Conservation (phyloP, 2,113 vertebrate genomes). For the Rallus limicola region DNA sequence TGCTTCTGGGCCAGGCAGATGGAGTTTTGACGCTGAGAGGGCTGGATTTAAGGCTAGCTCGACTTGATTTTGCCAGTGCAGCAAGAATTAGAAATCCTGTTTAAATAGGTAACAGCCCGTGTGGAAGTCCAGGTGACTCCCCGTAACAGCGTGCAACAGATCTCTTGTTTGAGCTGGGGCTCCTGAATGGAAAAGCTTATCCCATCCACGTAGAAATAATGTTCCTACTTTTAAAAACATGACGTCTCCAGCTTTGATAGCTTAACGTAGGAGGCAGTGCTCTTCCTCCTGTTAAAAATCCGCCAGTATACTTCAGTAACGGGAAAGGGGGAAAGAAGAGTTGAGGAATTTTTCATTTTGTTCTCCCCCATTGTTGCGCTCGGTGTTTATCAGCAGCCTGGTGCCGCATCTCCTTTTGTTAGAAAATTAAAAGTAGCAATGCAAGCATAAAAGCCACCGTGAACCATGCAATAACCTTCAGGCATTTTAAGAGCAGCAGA, state of each 20-base stretch:
- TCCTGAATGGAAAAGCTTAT: background rate
- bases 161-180: background rate
- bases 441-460: conserved; percentile 64
- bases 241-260: background rate
- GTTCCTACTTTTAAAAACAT: background rate
- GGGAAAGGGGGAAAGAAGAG: background rate
- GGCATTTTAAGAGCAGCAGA: conserved; percentile 76
- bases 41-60: background rate
- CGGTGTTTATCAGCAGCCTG: conserved; percentile 7
- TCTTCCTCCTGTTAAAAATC: background rate
- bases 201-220: background rate
- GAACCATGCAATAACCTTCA: conserved; percentile 72
- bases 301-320: background rate
- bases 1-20: background rate
- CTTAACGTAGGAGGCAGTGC: background rate
- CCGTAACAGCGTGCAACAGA: background rate
- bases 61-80: background rate
- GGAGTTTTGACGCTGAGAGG: background rate
- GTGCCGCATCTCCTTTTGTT: conserved; percentile 20
- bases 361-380: background rate
- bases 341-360: background rate
- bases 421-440: conserved; percentile 64
- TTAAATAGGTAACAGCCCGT: background rate
- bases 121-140: background rate
- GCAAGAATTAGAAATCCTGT: background rate